A percentile compares a stretch with the other conserved stretches of the same genome.
Evolutionary conservation across 92 coral and sea anemone genomes (phyloP).

Genomic region (Heteractis magnifica): DNA sequence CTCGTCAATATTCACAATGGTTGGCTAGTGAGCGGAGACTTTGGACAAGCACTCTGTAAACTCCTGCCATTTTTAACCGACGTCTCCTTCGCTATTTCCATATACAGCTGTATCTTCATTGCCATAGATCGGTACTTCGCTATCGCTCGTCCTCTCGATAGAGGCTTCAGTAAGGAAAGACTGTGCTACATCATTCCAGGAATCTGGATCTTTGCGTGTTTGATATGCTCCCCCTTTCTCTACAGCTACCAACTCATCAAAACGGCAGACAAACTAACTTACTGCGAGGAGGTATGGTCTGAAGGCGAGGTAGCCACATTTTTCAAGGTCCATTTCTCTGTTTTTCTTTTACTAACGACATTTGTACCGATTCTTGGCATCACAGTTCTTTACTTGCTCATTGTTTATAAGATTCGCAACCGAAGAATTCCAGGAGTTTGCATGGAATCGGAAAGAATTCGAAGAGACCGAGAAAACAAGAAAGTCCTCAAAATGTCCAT

Average conservation of each 20-base stretch:
- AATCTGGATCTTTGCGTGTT: constrained; percentile 13
- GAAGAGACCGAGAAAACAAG: constrained; percentile 9
- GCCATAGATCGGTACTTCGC: constrained; percentile 28
- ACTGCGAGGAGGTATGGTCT: background rate
- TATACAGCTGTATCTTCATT: constrained; percentile 17
- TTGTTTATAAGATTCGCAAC: background rate
- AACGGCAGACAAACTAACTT: background rate
- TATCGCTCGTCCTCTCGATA: background rate
- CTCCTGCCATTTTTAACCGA: constrained; percentile 1
- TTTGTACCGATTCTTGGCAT: background rate
- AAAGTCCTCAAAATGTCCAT: constrained; percentile 14
- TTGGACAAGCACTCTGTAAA: constrained; percentile 8
- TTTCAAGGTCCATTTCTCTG: background rate
- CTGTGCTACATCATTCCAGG: constrained; percentile 10
- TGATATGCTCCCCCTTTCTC: background rate
- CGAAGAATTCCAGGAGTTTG: constrained; percentile 1
- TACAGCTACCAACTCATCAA: background rate
- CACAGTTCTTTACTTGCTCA: constrained; percentile 2
- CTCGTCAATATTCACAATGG: background rate
- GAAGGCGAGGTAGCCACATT: background rate
- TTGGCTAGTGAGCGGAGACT: background rate
- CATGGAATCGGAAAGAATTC: background rate
- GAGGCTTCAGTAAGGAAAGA: constrained; percentile 6
- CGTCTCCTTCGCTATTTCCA: background rate
- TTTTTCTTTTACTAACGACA: background rate